These are phyloP conservation scores for Fregetta grallaria DNA, from an alignment of 2,113 vertebrate genomes.

Conservation along the genomic window DNA sequence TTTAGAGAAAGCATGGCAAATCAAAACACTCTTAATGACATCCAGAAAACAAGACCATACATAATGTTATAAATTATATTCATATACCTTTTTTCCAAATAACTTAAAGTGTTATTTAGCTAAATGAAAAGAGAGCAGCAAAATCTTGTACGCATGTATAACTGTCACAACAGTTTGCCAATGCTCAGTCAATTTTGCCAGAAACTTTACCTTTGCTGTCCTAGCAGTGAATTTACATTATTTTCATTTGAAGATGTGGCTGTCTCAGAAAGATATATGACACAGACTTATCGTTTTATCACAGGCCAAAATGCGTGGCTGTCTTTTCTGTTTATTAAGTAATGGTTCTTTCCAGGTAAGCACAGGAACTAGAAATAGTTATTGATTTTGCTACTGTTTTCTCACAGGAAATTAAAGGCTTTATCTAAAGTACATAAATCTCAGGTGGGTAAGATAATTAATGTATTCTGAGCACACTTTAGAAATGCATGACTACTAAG, in stretches of 20 bases:
- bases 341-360: neutral
- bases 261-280: neutral
- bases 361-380: neutral
- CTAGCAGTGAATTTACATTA: neutral
- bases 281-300: neutral
- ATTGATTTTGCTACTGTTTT: conserved; percentile 20
- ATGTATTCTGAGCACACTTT: neutral
- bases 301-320: neutral
- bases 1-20: neutral
- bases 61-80: neutral
- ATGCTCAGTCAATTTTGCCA: neutral
- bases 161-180: neutral
- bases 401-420: conserved; percentile 36
- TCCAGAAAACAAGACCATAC: neutral
- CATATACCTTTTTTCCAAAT: neutral
- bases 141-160: neutral
- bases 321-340: conserved; percentile 12
- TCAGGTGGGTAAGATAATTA: neutral
- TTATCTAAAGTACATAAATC: conserved; percentile 13
- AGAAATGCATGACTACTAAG: neutral
- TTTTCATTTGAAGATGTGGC: neutral
- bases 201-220: neutral
- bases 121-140: neutral
- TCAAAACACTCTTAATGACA: neutral
- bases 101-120: neutral